phyloP scores from a whole-genome alignment of 2,888 invertebrate species.

The Thecophora atra region DNA sequence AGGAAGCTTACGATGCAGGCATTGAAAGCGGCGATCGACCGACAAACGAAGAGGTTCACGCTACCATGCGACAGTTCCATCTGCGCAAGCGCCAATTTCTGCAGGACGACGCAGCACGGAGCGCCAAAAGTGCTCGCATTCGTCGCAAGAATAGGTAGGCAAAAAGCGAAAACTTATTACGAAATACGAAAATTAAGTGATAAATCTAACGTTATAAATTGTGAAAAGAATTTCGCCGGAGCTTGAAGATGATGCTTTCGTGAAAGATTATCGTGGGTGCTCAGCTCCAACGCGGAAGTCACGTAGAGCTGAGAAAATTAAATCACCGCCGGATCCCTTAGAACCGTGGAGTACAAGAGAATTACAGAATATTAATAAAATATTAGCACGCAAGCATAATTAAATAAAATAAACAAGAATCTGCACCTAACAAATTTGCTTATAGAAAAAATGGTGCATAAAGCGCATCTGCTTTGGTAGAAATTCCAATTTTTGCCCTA shows the following conservation, averaged over 20 bases:
- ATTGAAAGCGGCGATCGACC: slow-evolving; percentile 54
- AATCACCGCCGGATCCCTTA: slow-evolving; percentile 72
- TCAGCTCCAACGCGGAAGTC: slow-evolving; percentile 55
- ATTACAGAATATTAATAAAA: slow-evolving; percentile 76
- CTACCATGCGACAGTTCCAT: slow-evolving; percentile 65
- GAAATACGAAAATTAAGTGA: not conserved
- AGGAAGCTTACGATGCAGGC: slow-evolving; percentile 52
- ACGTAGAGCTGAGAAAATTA: slow-evolving; percentile 51
- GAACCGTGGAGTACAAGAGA: slow-evolving; percentile 79
- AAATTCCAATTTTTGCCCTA: not conserved
- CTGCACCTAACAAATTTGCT: not conserved
- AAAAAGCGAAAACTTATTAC: not conserved
- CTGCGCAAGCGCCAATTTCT: slow-evolving; percentile 60
- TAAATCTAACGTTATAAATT: not conserved
- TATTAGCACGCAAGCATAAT: slow-evolving; percentile 61
- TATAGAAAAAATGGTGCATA: not conserved
- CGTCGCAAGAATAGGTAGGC: slow-evolving; percentile 59
- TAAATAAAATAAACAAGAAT: not conserved
- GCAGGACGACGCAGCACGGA: slow-evolving; percentile 56
- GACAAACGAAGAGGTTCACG: slow-evolving; percentile 63
- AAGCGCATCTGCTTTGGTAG: not conserved
- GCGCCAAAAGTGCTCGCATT: slow-evolving; percentile 60
- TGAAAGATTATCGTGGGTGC: slow-evolving; percentile 48
- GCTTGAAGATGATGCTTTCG: slow-evolving; percentile 53
- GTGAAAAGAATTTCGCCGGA: slow-evolving; percentile 59